phyloP scores from a whole-genome alignment of 2,888 invertebrate species.

The Cerceris rybyensis region DNA sequence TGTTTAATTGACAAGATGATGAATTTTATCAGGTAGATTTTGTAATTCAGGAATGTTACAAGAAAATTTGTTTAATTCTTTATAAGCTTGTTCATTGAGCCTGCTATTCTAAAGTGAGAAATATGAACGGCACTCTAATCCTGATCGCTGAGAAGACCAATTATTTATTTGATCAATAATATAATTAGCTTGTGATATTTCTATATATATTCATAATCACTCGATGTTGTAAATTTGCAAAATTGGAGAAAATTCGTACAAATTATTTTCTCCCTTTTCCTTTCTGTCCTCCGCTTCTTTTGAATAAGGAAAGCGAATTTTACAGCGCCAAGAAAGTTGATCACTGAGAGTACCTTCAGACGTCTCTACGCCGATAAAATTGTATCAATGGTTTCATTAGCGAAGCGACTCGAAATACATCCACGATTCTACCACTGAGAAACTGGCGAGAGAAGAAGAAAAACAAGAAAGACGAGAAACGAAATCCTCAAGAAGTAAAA shows the following conservation, averaged over 20 bases:
- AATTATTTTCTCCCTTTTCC: neutral
- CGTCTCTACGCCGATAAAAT: slow-evolving; percentile 32
- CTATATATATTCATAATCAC: no score
- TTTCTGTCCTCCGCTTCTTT: neutral
- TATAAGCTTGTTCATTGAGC: no score
- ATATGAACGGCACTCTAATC: no score
- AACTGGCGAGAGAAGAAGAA: neutral
- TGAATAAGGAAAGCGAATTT: slow-evolving; percentile 14
- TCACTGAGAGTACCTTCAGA: slow-evolving; percentile 3
- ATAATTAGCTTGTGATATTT: no score
- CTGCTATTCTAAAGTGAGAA: no score
- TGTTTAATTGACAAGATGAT: no score
- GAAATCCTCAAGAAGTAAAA: neutral
- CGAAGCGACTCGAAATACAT: slow-evolving; percentile 27
- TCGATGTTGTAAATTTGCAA: no score
- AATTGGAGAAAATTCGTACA: neutral
- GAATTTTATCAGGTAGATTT: no score
- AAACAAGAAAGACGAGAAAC: neutral
- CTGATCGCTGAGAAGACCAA: no score
- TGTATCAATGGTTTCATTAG: slow-evolving; percentile 61
- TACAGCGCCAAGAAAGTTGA: slow-evolving; percentile 10
- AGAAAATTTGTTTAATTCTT: no score
- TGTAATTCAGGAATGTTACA: no score
- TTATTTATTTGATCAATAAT: no score
- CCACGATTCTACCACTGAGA: neutral